Conservation (phyloP, 2,113 vertebrate genomes). For the Cariama cristata region DNA sequence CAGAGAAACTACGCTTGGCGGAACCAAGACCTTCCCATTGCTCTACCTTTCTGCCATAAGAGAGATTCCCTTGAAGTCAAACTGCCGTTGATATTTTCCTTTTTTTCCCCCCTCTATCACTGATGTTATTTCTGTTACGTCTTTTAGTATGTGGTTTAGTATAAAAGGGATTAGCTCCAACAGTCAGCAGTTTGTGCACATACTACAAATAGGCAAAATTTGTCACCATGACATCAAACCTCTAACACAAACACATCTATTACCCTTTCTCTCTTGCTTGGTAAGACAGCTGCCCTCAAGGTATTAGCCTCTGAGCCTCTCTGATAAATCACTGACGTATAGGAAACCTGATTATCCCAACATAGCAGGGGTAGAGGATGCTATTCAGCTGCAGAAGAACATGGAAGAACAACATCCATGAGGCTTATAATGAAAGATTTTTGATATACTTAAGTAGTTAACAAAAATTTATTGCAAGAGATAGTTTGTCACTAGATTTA, state of each 20-base stretch:
- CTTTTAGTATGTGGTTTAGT: not conserved
- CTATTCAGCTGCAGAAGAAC: slow-evolving; percentile 39
- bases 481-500: slow-evolving; percentile 80
- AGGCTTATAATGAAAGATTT: slow-evolving; percentile 61
- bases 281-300: slow-evolving; percentile 11
- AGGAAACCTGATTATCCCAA: slow-evolving; percentile 22
- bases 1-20: not conserved
- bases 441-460: slow-evolving; percentile 77
- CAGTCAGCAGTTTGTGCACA: not conserved
- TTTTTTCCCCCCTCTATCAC: fast-evolving
- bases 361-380: not conserved
- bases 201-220: not conserved
- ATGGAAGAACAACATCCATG: slow-evolving; percentile 50
- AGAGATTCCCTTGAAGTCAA: not conserved
- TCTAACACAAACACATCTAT: slow-evolving; percentile 6
- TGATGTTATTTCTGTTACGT: not conserved
- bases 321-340: slow-evolving; percentile 23
- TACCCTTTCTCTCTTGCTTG: slow-evolving; percentile 19
- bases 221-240: not conserved
- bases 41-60: not conserved
- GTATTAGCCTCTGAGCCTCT: not conserved
- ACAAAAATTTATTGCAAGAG: slow-evolving; percentile 86
- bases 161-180: not conserved
- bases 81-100: not conserved
- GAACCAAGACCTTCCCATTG: not conserved